These are phyloP conservation scores for Maniola jurtina DNA, from an alignment of 1,140 invertebrate genomes.

Conservation along the genomic window DNA sequence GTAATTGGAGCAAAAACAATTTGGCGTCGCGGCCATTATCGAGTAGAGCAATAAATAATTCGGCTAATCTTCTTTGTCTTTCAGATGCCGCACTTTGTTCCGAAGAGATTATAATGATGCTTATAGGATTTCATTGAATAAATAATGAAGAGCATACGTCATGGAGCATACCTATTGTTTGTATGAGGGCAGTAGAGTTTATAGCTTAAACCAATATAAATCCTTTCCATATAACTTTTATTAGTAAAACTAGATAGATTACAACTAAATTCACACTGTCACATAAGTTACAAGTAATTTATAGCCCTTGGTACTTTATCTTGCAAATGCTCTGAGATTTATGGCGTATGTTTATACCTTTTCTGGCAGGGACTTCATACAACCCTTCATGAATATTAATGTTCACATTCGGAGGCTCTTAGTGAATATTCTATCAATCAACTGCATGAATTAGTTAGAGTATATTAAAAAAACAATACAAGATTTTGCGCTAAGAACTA, in stretches of 20 bases:
- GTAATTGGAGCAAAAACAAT: slow-evolving; percentile 23
- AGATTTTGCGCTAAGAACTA: not conserved
- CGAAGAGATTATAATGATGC: not conserved
- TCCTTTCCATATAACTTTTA: not conserved
- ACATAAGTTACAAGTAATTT: slow-evolving; percentile 7
- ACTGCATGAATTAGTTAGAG: slow-evolving; percentile 2
- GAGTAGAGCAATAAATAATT: slow-evolving; percentile 18
- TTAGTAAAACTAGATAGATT: slow-evolving; percentile 1
- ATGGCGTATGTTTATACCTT: slow-evolving; percentile 10
- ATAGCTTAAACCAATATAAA: too few relatives aligned
- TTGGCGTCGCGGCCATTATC: slow-evolving; percentile 11
- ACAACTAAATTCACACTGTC: slow-evolving; percentile 6
- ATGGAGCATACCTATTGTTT: too few relatives aligned
- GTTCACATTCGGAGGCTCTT: slow-evolving; percentile 3
- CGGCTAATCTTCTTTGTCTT: slow-evolving; percentile 13
- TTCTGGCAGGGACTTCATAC: slow-evolving; percentile 8
- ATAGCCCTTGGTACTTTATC: slow-evolving; percentile 12
- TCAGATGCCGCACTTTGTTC: slow-evolving; percentile 9
- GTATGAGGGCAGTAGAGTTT: too few relatives aligned
- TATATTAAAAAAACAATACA: not conserved
- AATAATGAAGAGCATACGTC: too few relatives aligned
- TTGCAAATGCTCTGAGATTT: slow-evolving; percentile 7
- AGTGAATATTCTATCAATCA: slow-evolving; percentile 7
- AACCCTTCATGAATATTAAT: slow-evolving; percentile 16
- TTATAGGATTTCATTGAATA: not conserved